Conservation (phyloP, 2,113 vertebrate genomes). For the Poeciliopsis occidentalis region DNA sequence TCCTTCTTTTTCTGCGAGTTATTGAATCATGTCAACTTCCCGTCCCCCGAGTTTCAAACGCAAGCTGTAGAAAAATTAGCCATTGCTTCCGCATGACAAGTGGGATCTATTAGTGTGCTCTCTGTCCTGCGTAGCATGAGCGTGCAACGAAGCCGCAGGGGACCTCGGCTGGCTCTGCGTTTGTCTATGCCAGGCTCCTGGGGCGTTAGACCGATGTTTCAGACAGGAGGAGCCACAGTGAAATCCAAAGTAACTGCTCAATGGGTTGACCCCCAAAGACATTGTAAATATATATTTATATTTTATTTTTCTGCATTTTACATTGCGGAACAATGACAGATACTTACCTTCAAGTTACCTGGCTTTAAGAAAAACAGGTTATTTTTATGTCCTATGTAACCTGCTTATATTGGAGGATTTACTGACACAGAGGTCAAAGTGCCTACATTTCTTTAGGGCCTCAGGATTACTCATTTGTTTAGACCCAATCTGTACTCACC, state of each 20-base stretch:
- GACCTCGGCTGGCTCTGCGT: slow-evolving; percentile 59
- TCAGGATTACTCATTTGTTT: slow-evolving; percentile 52
- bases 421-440: slow-evolving; percentile 55
- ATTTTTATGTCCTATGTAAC: not conserved
- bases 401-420: slow-evolving; percentile 35
- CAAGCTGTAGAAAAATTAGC: slow-evolving; percentile 79
- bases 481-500: slow-evolving; percentile 34
- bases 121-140: slow-evolving; percentile 75
- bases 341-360: not conserved
- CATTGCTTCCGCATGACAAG: slow-evolving; percentile 80
- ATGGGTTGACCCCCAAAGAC: slow-evolving; percentile 59
- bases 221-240: slow-evolving; percentile 38
- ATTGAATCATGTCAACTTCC: slow-evolving; percentile 74
- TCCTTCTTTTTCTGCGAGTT: slow-evolving; percentile 54
- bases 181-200: slow-evolving; percentile 59
- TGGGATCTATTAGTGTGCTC: slow-evolving; percentile 81
- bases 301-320: not conserved
- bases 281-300: slow-evolving; percentile 17
- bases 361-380: not conserved
- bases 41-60: slow-evolving; percentile 74
- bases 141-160: slow-evolving; percentile 60
- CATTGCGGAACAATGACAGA: not conserved
- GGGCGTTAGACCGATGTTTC: slow-evolving; percentile 61
- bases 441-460: slow-evolving; percentile 36
- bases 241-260: slow-evolving; percentile 42